phyloP scores from a whole-genome alignment of 64 coral and sea anemone genomes.

The Hydrozoanthus tunicans region DNA sequence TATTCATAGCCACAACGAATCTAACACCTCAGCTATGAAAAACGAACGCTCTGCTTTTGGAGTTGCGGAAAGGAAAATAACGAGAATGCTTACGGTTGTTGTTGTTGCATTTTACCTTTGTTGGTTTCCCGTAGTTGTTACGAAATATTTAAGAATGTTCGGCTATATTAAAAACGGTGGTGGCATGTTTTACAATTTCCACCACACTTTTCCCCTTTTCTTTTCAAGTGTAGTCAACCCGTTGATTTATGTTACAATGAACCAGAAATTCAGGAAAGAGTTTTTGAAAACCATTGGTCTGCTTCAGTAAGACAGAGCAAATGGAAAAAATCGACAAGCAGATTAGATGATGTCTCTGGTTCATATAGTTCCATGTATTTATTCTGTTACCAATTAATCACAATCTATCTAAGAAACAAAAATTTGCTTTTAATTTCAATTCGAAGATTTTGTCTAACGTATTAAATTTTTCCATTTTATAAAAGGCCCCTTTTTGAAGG shows the following conservation, averaged over 20 bases:
- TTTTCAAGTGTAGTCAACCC: constrained; percentile 61
- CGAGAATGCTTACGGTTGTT: constrained; percentile 55
- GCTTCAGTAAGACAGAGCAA: neutral
- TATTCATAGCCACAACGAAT: neutral
- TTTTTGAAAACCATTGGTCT: constrained; percentile 44
- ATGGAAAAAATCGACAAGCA: too few species aligned
- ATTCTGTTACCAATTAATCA: too few species aligned
- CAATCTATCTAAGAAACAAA: too few species aligned
- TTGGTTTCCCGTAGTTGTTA: constrained; percentile 62
- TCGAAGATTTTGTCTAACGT: too few species aligned
- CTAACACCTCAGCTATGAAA: neutral
- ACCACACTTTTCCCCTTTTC: constrained; percentile 55
- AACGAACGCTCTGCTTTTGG: neutral
- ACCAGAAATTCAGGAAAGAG: constrained; percentile 55
- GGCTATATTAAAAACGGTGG: constrained; percentile 1
- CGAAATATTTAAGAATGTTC: constrained; percentile 33
- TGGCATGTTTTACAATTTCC: constrained; percentile 46
- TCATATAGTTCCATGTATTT: too few species aligned
- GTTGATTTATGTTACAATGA: constrained; percentile 75
- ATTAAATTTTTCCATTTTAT: too few species aligned
- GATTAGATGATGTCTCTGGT: too few species aligned
- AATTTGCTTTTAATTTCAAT: too few species aligned
- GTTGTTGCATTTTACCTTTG: constrained; percentile 53
- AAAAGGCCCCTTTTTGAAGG: neutral
- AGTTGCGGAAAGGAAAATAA: constrained; percentile 51